A percentile compares a stretch with the other conserved stretches of the same genome.
These are phyloP conservation scores for Margarornis squamiger DNA, from an alignment of 2,797 vertebrate species.

Conservation along the genomic window DNA sequence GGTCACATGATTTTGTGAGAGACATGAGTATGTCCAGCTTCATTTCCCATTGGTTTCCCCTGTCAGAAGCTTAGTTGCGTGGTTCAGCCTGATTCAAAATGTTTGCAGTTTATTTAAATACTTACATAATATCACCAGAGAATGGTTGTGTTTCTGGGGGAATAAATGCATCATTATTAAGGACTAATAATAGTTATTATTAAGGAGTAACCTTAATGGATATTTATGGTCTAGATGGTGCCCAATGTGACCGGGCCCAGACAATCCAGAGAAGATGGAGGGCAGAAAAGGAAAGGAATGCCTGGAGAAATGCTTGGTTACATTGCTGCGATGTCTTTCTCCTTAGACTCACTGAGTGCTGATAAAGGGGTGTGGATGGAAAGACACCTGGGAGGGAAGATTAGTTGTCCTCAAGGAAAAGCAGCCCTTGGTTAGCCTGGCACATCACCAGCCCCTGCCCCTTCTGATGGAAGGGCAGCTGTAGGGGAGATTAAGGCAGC, in stretches of 20 bases:
- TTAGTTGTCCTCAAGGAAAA: background rate
- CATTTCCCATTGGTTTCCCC: background rate
- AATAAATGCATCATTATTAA: background rate
- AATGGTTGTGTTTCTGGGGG: background rate
- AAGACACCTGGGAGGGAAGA: background rate
- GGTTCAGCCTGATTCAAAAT: background rate
- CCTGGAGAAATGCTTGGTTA: background rate
- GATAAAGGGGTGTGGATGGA: fast-evolving
- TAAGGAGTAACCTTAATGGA: background rate
- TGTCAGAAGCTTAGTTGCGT: background rate
- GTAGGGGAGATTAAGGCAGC: background rate
- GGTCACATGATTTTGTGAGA: background rate
- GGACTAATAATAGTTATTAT: background rate
- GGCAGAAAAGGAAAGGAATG: background rate
- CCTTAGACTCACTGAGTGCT: fast-evolving
- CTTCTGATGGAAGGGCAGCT: background rate
- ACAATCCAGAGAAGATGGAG: background rate
- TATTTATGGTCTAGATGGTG: background rate
- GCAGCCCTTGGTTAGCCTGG: background rate
- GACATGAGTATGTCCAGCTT: background rate
- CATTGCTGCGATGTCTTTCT: background rate
- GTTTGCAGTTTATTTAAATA: background rate
- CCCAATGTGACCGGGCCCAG: background rate
- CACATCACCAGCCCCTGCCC: background rate
- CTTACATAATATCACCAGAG: background rate